Base-by-base conservation (phyloP, 2,888 invertebrate genomes). In the Elaeidobius kamerunicus region DNA sequence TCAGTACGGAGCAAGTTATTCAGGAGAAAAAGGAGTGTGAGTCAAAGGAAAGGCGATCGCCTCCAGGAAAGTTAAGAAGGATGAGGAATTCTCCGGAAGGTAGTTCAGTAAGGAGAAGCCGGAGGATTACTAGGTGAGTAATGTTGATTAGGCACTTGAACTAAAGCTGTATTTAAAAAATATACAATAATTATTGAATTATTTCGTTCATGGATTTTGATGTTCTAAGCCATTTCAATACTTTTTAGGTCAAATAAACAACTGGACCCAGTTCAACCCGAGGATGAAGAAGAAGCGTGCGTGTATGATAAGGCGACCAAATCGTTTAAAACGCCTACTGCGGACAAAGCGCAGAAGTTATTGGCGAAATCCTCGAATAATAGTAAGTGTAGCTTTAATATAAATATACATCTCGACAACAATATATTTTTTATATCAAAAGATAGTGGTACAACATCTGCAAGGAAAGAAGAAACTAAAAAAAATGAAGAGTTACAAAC, bases 231-330 rank as follows among this genome's bases (percentile, higher is more conserved):
- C n/a, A n/a, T n/a, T n/a, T n/a, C n/a, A n/a, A n/a, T n/a, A n/a
- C 28, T 28, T 9, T n/a, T n/a, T 28, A n/a, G 9, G 9, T n/a
- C 11, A n/a, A n/a, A 9, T 28, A 28, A 12, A 12, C 11, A n/a
- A 12, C 3, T 2, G 9, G 28, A 12, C 2, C 16, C 23, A 27
- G 16, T 11, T 7, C 3, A 1, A 11, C 2, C 15, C 16, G 14
- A 6, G 14, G 34, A 34, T 3, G 43, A 32, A 32, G 43, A 34
- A 19, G 43, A 34, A 34, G 32, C 32, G 7, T 19, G 20, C 15
- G 20, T 43, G 14, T 34, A 34, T 3, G 18, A 42, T 30, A 32
- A 42, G 18, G 18, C 32, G 17, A 32, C 42, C 12, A 30, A 18
- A 19, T 42, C 42, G 6, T 30, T 32, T 30, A 18, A 18, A 17